These are phyloP conservation scores for Tychaedon coryphoeus DNA, from an alignment of 2,113 vertebrate genomes.

Conservation along the genomic window DNA sequence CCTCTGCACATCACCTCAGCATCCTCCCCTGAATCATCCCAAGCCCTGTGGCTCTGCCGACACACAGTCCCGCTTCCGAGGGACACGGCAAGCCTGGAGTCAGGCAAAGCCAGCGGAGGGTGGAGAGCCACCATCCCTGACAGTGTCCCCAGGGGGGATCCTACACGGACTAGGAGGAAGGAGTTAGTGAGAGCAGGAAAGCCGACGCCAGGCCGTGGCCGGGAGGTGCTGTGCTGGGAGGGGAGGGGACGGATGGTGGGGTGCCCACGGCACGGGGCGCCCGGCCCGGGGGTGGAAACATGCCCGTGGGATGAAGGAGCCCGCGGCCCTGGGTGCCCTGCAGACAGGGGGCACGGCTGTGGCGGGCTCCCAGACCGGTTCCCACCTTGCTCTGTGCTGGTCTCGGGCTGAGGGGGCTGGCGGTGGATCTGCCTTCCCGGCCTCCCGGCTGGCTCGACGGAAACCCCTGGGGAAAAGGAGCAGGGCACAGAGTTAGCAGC, in stretches of 20 bases:
- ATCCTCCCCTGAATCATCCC: neutral
- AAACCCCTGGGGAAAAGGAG: constrained; percentile 79
- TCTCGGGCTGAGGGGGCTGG: constrained; percentile 80
- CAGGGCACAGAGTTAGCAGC: constrained; percentile 71
- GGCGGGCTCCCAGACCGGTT: constrained; percentile 66
- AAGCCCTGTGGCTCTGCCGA: neutral
- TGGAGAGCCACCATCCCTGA: neutral
- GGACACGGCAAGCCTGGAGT: neutral
- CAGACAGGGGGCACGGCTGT: constrained; percentile 45
- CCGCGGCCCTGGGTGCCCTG: neutral
- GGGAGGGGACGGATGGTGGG: neutral
- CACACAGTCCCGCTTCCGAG: neutral
- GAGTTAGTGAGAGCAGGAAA: constrained; percentile 50
- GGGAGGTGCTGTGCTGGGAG: neutral
- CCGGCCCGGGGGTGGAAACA: neutral
- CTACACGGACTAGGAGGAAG: neutral
- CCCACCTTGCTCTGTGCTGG: constrained; percentile 93
- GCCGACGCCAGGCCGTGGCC: constrained; percentile 3
- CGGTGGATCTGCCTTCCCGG: constrained; percentile 89
- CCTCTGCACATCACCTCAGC: neutral
- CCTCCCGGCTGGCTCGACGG: constrained; percentile 85
- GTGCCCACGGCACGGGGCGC: neutral
- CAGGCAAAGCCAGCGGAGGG: neutral
- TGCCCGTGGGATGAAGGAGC: constrained; percentile 50
- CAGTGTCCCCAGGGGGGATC: neutral